Evolutionary conservation across 2,888 invertebrate genomes (phyloP), one percentile per base, ranked within the genome.

Genomic region (Orthosia cruda): DNA sequence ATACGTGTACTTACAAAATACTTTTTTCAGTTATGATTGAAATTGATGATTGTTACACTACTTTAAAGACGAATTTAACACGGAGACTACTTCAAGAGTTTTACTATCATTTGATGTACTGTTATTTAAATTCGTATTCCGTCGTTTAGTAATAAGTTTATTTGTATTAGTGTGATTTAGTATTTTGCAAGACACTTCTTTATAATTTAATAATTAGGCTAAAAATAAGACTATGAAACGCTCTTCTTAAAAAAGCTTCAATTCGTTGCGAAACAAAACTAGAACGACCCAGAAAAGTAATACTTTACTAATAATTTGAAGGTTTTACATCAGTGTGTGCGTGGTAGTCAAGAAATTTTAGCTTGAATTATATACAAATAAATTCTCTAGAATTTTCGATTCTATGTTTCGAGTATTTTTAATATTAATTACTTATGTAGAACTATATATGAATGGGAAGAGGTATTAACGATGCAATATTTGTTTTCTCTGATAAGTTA

Each of bases 401-500:
- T 45, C 20, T 61, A 20, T 18, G 20, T 20, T 15, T 16, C 3
- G 4, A 15, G 1, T 40, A 23, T 4, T 18, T 5, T 15, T 45
- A 59, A 23, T 47, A n/a, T 52, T 45, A 32, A 50, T 45, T 12
- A 57, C 7, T 32, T 32, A 7, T 32, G 32, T 71, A 5, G 16
- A 49, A 9, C 11, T 61, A 26, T 55, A 11, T 54, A 26, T 49
- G 40, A 26, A 26, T 54, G 13, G n/a, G 4, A 9, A 16, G n/a
- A 57, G 32, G 4, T 2, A 12, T 23, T 49, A 83, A 9, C 23
- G 2, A 82, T 67, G 15, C 55, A 57, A 23, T n/a, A 62, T 65
- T 49, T 54, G 5, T 1, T 49, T 72, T 65, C 52, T 62, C 55
- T 61, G 47, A 9, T 69, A 57, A 78, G 18, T 57, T 59, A 68